Evolutionary conservation across 2,113 vertebrate species (phyloP), one percentile per base, ranked within the genome.

Genomic region (Sinocyclocheilus maitianheensis): DNA sequence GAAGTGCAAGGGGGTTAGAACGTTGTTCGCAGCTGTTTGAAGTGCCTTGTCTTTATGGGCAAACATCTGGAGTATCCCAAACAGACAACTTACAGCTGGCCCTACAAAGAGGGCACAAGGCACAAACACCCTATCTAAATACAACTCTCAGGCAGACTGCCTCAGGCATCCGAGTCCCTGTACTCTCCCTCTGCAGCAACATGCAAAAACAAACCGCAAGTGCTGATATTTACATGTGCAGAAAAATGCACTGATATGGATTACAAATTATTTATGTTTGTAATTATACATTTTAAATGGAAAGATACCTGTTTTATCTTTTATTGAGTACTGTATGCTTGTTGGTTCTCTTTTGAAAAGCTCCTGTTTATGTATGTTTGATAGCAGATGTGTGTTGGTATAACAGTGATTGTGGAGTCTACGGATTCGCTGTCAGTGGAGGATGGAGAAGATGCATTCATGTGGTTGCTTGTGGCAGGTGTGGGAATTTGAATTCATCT

Each of bases 31-130:
- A 0, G 81, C 81, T 83, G 90, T 96, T 94, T 95, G 93, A 95
- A 94, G 93, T 93, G 87, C 86, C 67, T 85, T 18, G 89, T 79
- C 87, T 91, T 90, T 90, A 89, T 76, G 24, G 83, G 90, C 85
- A 85, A 91, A 93, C 93, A 94, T 94, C 94, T 95, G 93, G 93
- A 90, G 86, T 89, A 58, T 89, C 90, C 91, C 24, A 91, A 88
- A 83, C 90, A 85, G 86, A 40, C 76, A 86, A 76, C 88, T 91
- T 69, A 37, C 94, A 95, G 93, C 93, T 93, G 92, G 90, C 89
- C 90, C 89, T 88, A 92, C 90, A 90, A 92, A 94, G 90, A 91
- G 22, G 72, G 87, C 78, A 46, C 76, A 88, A 92, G 88, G 69
- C 58, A 92, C 20, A 16, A 88, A 83, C 77, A 37, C 34, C 10